Conservation (phyloP, 1,140 invertebrate genomes). For the Apocrypta bakeri region DNA sequence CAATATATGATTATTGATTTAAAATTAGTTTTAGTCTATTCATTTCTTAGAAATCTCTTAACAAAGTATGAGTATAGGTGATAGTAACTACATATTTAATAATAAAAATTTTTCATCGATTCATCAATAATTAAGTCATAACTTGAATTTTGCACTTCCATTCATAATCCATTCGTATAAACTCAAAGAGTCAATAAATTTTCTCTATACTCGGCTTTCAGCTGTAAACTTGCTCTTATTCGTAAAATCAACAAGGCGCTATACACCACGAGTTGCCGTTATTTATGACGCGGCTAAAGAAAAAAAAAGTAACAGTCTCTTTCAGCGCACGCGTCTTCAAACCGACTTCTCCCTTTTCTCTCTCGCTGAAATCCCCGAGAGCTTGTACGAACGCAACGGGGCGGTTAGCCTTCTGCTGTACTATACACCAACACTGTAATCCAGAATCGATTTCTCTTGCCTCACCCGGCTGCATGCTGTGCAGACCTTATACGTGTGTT, state of each 20-base stretch:
- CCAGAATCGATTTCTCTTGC: conserved; percentile 7
- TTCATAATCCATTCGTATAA: no score
- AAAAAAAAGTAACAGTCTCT: not conserved
- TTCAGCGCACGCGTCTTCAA: not conserved
- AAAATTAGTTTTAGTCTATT: no score
- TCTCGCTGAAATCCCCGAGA: not conserved
- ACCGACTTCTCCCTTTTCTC: not conserved
- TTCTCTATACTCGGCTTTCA: not conserved
- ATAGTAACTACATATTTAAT: no score
- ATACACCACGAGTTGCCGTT: not conserved
- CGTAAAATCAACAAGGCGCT: not conserved
- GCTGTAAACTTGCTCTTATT: not conserved
- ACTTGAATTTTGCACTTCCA: no score
- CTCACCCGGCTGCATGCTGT: not conserved
- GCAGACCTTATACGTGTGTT: not conserved
- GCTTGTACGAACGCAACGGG: conserved; percentile 13
- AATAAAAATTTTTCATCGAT: no score
- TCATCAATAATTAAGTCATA: no score
- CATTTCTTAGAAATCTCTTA: no score
- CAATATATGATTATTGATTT: no score
- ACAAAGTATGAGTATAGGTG: no score
- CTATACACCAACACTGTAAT: not conserved
- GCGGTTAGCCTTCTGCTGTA: not conserved
- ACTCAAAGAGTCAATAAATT: no score
- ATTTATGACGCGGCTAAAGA: not conserved